Evolutionary conservation across 2,888 invertebrate species (phyloP), one percentile per base, ranked within the genome.

Genomic region (Heteromurus nitidus): DNA sequence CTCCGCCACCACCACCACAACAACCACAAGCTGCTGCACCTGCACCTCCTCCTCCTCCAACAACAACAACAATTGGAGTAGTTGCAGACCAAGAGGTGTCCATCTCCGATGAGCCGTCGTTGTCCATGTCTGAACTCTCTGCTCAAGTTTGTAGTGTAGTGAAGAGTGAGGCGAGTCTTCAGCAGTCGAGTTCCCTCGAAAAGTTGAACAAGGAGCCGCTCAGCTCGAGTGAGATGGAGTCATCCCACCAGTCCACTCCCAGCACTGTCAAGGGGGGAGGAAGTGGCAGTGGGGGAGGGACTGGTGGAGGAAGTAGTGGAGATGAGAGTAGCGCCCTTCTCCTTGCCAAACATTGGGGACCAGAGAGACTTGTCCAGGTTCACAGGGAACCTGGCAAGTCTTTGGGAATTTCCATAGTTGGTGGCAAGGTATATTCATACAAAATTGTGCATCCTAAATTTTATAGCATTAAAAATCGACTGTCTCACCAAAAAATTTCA

Each of bases 341-440:
- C 84, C 89, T 92, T 87, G 92, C 93, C 55, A 94, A 93, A 88
- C 93, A 94, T 85, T 97, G 97, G 97, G 96, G 96, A 2, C 92
- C 95, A 0, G 93, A 94, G 68, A 91, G 96, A 82, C 91, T 92
- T 13, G 95, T 97, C 55, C 92, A 93, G 84, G 91, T 97, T 36
- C 91, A 91, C 80, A 90, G 96, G 69, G 93, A 93, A 86, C 92
- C 92, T 31, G 93, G 93, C 44, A 93, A 94, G 85, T 96, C 97
- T 72, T 92, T 99, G 26, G 99, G 98, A 9, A 97, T 99, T 89
- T 97, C 96, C 90, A 99, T 99, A 87, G 97, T 99, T 42, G 97
- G 98, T 76, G 96, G 97, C 88, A 96, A 96, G 92, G 95, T 96
- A 89, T 1, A 22, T n/a, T n/a, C 13, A 44, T 44, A n/a, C 2